Base-by-base conservation (phyloP, 2,113 vertebrate genomes). In the Parus major region DNA sequence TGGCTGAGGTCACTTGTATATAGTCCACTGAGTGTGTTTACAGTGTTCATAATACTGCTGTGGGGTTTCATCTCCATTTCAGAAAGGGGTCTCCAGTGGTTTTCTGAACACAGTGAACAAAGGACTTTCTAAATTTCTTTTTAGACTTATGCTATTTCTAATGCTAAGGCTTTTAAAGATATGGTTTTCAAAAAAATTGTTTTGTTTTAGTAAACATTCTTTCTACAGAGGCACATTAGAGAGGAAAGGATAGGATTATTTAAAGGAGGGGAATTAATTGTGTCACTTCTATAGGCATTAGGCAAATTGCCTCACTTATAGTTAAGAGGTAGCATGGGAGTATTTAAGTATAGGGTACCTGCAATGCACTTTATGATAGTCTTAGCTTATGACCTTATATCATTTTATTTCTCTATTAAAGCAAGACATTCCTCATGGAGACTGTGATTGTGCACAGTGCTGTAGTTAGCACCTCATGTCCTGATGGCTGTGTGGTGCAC, bases 361-460 rank as follows among this genome's bases (percentile, higher is more conserved):
- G 92, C 90, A 84, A 94, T 95, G 91, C 65, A 82, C 91, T 98
- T 98, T 97, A 97, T 93, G 97, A 95, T 94, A 94, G 96, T 94
- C 97, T 97, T 97, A 97, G 95, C 96, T 97, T 95, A 95, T 55
- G 94, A 97, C 96, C 96, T 97, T 97, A 94, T 95, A 95, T 96
- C 53, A 88, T 97, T 98, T 98, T 98, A 98, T 98, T 97, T 97
- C 98, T 97, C 96, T 96, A 95, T 96, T 97, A 98, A 97, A 97
- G 96, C 93, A 94, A 96, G 96, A 92, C 94, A 79, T 95, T 96
- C 93, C 81, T 95, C 81, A 80, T 29, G 19, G 95, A 95, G 76
- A 35, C 91, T 79, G 66, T 0, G 11, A 91, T 81, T 57, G 82
- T 70, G 68, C 85, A 29, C 24, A 11, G 73, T 33, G 82, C 9